A percentile compares a stretch with the other conserved stretches of the same genome.
phyloP scores from a whole-genome alignment of 2,888 invertebrate genomes.

The Acanthopleura granulata region DNA sequence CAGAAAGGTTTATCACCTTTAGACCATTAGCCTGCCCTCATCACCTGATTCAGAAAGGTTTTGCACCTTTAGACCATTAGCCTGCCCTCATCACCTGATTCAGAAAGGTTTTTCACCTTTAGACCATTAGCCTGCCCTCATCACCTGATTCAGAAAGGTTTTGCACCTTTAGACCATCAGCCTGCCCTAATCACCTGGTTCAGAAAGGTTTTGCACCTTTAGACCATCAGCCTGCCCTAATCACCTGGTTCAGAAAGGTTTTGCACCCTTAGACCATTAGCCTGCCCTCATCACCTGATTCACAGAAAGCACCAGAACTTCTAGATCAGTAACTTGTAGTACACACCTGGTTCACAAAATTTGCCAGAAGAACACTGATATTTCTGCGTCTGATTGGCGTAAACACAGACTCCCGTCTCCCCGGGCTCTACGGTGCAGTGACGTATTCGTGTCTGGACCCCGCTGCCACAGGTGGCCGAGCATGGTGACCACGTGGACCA shows the following conservation, averaged over 20 bases:
- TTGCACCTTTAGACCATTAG: too few relatives aligned
- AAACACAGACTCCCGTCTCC: background rate
- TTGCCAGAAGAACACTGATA: background rate
- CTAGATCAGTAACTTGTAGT: background rate
- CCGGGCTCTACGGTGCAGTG: background rate
- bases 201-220: background rate
- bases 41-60: too few relatives aligned
- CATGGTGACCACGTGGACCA: background rate
- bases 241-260: too few relatives aligned
- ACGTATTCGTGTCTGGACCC: background rate
- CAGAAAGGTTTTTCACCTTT: too few relatives aligned
- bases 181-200: background rate
- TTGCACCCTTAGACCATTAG: background rate
- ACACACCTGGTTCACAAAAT: background rate
- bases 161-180: background rate
- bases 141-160: background rate
- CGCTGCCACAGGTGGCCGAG: background rate
- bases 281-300: background rate
- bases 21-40: too few relatives aligned
- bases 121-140: background rate
- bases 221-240: too few relatives aligned
- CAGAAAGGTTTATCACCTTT: too few relatives aligned
- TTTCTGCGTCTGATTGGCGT: background rate
- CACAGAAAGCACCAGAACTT: background rate
- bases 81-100: too few relatives aligned